Evolutionary conservation across 2,797 vertebrate species (phyloP).

Genomic region (Liasis olivaceus): DNA sequence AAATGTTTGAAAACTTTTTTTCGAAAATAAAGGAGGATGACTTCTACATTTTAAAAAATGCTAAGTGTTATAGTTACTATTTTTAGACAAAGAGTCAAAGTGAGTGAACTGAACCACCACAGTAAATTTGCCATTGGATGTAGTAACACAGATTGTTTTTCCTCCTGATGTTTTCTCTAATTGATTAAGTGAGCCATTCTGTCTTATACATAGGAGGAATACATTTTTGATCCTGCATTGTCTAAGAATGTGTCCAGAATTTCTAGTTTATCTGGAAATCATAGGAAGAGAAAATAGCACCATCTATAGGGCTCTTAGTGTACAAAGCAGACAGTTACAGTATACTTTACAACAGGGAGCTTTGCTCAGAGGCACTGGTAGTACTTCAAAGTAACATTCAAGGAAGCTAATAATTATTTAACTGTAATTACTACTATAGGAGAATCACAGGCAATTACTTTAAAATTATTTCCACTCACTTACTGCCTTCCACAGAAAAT

Average conservation of each 20-base stretch:
- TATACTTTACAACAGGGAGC: slow-evolving; percentile 33
- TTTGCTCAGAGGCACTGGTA: slow-evolving; percentile 11
- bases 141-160: background rate
- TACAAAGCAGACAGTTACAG: background rate
- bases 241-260: background rate
- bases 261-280: background rate
- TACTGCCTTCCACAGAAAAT: slow-evolving; percentile 66
- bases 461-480: slow-evolving; percentile 71
- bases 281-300: background rate
- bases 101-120: background rate
- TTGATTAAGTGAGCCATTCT: background rate
- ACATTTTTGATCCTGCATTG: fast-evolving
- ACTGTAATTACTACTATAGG: slow-evolving; percentile 72
- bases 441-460: slow-evolving; percentile 71
- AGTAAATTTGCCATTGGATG: background rate
- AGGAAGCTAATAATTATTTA: slow-evolving; percentile 69
- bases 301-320: background rate
- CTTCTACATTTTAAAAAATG: background rate
- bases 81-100: background rate
- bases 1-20: background rate
- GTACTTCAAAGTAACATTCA: slow-evolving; percentile 29
- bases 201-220: background rate
- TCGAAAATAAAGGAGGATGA: background rate
- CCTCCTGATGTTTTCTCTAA: background rate
- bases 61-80: background rate